Conservation (phyloP, 2,797 vertebrate genomes). For the Molossus alvarezi region DNA sequence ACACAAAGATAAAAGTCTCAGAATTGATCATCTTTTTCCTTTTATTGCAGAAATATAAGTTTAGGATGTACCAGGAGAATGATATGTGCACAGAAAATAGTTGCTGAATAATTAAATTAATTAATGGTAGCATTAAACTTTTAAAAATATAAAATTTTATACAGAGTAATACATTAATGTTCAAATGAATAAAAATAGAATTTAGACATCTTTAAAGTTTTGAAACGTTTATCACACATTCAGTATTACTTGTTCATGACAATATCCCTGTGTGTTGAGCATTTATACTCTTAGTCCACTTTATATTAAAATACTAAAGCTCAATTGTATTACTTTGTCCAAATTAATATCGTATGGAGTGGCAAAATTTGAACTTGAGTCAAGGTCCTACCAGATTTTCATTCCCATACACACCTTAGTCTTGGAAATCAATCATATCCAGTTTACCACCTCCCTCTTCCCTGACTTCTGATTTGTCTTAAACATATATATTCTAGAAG, state of each 20-base stretch:
- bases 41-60: background rate
- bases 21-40: background rate
- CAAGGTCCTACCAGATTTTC: background rate
- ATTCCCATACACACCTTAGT: background rate
- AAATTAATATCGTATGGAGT: background rate
- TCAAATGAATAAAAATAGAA: background rate
- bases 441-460: background rate
- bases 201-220: background rate
- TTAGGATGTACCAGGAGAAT: background rate
- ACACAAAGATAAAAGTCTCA: background rate
- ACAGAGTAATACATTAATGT: background rate
- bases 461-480: conserved; percentile 22
- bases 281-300: background rate
- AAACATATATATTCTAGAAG: background rate
- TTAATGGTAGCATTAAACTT: background rate
- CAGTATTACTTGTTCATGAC: background rate
- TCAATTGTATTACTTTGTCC: background rate
- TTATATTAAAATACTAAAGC: conserved; percentile 1
- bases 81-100: background rate
- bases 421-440: background rate
- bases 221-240: background rate
- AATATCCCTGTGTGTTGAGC: background rate
- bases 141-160: conserved; percentile 24
- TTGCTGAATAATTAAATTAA: background rate
- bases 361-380: conserved; percentile 22